Conservation (phyloP, 1,140 invertebrate genomes). For the Varroa destructor region DNA sequence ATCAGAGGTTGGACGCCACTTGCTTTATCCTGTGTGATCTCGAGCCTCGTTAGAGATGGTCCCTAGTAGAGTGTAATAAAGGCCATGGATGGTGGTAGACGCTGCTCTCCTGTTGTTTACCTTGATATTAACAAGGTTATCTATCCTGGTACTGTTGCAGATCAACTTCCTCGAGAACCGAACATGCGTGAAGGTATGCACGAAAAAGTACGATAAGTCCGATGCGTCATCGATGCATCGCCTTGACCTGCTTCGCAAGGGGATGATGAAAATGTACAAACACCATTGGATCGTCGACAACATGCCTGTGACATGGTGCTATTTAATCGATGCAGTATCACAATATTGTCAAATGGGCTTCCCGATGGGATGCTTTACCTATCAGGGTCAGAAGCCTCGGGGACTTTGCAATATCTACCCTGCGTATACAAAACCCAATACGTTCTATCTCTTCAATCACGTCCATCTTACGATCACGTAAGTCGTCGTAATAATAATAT, state of each 20-base stretch:
- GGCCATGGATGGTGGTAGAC: no score
- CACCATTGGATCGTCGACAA: slow-evolving; percentile 93
- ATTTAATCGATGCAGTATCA: slow-evolving; percentile 57
- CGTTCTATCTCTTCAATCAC: slow-evolving; percentile 91
- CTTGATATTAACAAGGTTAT: no score
- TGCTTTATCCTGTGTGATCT: no score
- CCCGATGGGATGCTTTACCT: slow-evolving; percentile 86
- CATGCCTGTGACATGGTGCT: slow-evolving; percentile 89
- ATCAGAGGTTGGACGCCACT: no score
- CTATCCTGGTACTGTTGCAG: slow-evolving; percentile 38
- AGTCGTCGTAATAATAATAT: not conserved
- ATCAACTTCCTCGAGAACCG: slow-evolving; percentile 51
- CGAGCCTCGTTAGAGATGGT: no score
- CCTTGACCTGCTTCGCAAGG: slow-evolving; percentile 68
- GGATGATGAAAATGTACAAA: slow-evolving; percentile 91
- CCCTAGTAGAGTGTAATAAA: no score
- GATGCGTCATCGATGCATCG: slow-evolving; percentile 36
- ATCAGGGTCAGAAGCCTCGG: slow-evolving; percentile 9
- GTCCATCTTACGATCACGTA: slow-evolving; percentile 71
- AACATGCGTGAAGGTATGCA: slow-evolving; percentile 57
- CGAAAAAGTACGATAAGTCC: slow-evolving; percentile 50
- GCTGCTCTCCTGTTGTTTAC: no score
- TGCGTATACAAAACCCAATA: slow-evolving; percentile 49
- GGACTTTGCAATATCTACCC: slow-evolving; percentile 13
- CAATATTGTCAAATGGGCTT: slow-evolving; percentile 84